Base-by-base conservation (phyloP, 2,113 vertebrate genomes). In the Marcusenius ussheri region DNA sequence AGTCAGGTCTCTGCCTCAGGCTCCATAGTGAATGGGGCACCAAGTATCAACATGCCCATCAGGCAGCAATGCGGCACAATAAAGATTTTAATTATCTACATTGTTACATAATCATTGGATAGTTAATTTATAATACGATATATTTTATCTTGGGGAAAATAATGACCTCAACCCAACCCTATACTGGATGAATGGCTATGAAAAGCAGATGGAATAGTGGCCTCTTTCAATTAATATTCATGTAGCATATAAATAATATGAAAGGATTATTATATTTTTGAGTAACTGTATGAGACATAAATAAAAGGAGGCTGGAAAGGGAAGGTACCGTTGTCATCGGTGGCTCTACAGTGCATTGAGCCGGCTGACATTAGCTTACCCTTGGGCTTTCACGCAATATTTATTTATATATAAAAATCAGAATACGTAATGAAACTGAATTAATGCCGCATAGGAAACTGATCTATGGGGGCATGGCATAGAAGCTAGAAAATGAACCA, bases 361-460 rank as follows among this genome's bases (percentile, higher is more conserved):
- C n/a, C 19, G 21, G 7, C 49, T 56, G 49, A 89, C 35, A 21
- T 89, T 89, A 46, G n/a, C 45, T 46, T 53, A 88, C 47, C 27
- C 70, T 83, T 66, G 7, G 31, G 46, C 31, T 83, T 17, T 27
- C 8, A 47, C 11, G 13, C 24, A 50, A 56, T 35, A 19, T n/a
- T 49, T 87, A 27, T 50, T 50, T 53, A 35, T 50, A 49, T 88
- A 62, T 42, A 62, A 50, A 88, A 51, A n/a, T 15, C 88, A 9
- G 88, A 39, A 77, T 77, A 42, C 0, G 19, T 83, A 51, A 53
- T 24, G 27, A 17, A 39, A 77, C 8, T 27, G n/a, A 21, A 83
- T 56, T 89, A 89, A 89, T 56, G 88, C 46, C 24, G 27, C 31
- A 83, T 51, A 53, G 39, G 35, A 83, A 80, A 89, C 24, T 50